phyloP scores from a whole-genome alignment of 2,888 invertebrate genomes.

The Harmothoe impar region DNA sequence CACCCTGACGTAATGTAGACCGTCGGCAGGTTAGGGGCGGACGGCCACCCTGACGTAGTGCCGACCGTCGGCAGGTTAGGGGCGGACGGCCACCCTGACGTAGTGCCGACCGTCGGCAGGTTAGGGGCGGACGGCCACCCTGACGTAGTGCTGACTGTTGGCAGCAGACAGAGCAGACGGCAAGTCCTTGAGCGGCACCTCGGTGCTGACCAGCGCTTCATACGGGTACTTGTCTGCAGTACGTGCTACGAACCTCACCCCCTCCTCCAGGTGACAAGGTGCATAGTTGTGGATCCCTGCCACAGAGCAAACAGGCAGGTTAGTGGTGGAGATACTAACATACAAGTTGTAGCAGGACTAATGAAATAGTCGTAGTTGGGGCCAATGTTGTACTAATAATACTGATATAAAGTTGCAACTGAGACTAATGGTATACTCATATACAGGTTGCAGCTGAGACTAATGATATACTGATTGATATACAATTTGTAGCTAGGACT shows the following conservation, averaged over 20 bases:
- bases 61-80: too few species aligned
- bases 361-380: background rate
- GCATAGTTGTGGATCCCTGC: slow-evolving; percentile 69
- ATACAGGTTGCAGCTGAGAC: too few species aligned
- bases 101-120: too few species aligned
- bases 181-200: slow-evolving; percentile 59
- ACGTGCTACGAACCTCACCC: slow-evolving; percentile 67
- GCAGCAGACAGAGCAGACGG: slow-evolving; percentile 64
- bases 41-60: too few species aligned
- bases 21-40: too few species aligned
- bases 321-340: background rate
- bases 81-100: too few species aligned
- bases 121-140: slow-evolving; percentile 52
- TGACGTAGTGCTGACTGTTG: background rate
- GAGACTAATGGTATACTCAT: too few species aligned
- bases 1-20: too few species aligned
- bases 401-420: too few species aligned
- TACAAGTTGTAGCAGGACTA: background rate
- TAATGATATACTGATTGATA: too few species aligned
- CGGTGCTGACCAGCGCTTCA: slow-evolving; percentile 58
- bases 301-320: background rate
- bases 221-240: slow-evolving; percentile 68
- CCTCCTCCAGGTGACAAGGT: slow-evolving; percentile 66
- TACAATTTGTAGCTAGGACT: too few species aligned
- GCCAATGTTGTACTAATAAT: background rate